These are phyloP conservation scores for Xylota sylvarum DNA, from an alignment of 2,888 invertebrate genomes.

Conservation along the genomic window DNA sequence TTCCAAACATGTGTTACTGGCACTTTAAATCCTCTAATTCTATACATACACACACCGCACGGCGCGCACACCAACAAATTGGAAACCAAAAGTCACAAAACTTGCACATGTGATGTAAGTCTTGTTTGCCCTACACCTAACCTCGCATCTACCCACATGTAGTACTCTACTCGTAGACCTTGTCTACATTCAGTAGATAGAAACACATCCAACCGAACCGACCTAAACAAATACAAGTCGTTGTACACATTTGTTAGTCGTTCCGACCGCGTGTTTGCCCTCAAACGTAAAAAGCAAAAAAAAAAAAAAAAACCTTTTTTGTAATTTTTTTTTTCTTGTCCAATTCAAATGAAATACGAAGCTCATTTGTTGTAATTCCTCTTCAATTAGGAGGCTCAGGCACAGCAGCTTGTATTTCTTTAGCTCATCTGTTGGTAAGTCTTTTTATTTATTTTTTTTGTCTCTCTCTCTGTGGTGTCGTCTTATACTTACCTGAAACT, in stretches of 20 bases:
- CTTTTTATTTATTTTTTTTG: no score
- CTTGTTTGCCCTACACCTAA: conserved; percentile 30
- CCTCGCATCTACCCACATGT: conserved; percentile 2
- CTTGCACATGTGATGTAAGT: conserved; percentile 38
- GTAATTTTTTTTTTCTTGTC: not conserved
- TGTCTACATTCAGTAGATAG: not conserved
- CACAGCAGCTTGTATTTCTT: not conserved
- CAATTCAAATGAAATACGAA: conserved; percentile 22
- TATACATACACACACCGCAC: not conserved
- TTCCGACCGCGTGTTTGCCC: conserved; percentile 33
- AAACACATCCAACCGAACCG: not conserved
- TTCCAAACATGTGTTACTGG: conserved; percentile 31
- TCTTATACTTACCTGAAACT: conserved; percentile 4
- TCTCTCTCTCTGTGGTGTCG: not conserved
- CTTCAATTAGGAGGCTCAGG: conserved; percentile 27
- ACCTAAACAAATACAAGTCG: conserved; percentile 30
- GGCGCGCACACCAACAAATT: not conserved
- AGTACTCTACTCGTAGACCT: conserved; percentile 9
- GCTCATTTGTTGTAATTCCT: conserved; percentile 29
- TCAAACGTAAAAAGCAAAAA: conserved; percentile 9
- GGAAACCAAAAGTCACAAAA: conserved; percentile 2
- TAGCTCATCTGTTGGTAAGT: conserved; percentile 1
- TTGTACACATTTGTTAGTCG: conserved; percentile 6
- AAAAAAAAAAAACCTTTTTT: not conserved
- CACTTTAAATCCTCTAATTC: conserved; percentile 12